phyloP scores from a whole-genome alignment of 2,113 vertebrate genomes.

The Felis chaus region DNA sequence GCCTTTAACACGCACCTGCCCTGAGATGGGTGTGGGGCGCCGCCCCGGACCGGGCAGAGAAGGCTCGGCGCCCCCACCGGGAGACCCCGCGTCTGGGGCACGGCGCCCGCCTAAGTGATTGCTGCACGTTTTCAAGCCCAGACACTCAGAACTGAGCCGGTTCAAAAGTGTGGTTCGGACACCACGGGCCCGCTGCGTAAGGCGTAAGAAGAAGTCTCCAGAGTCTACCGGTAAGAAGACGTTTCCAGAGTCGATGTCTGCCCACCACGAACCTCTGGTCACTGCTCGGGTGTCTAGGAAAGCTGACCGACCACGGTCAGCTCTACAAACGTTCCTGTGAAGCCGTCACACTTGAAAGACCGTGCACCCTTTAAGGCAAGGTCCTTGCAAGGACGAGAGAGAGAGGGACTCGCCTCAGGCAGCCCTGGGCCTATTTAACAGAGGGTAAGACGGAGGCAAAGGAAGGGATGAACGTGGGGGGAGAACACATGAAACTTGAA shows the following conservation, averaged over 20 bases:
- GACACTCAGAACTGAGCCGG: slow-evolving; percentile 66
- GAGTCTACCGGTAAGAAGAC: slow-evolving; percentile 21
- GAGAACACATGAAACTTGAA: accelerated
- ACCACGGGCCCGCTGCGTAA: slow-evolving; percentile 25
- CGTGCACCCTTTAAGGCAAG: background rate
- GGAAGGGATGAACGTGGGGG: too few species aligned
- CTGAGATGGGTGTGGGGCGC: accelerated
- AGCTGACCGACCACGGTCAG: background rate
- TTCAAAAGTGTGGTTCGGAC: slow-evolving; percentile 52
- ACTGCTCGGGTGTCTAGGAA: background rate
- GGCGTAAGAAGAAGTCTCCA: background rate
- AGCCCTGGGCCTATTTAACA: background rate
- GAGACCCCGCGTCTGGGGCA: background rate
- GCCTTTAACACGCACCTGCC: background rate
- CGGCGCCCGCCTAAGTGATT: slow-evolving; percentile 35
- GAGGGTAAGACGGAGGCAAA: background rate
- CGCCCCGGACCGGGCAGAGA: accelerated
- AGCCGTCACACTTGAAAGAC: background rate
- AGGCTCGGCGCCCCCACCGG: background rate
- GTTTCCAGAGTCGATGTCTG: background rate
- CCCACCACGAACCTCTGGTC: background rate
- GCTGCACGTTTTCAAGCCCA: background rate
- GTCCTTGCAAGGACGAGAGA: background rate
- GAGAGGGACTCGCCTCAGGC: accelerated
- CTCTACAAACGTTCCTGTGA: background rate